phyloP scores from a whole-genome alignment of 2,113 vertebrate species.

The Gambusia holbrooki region DNA sequence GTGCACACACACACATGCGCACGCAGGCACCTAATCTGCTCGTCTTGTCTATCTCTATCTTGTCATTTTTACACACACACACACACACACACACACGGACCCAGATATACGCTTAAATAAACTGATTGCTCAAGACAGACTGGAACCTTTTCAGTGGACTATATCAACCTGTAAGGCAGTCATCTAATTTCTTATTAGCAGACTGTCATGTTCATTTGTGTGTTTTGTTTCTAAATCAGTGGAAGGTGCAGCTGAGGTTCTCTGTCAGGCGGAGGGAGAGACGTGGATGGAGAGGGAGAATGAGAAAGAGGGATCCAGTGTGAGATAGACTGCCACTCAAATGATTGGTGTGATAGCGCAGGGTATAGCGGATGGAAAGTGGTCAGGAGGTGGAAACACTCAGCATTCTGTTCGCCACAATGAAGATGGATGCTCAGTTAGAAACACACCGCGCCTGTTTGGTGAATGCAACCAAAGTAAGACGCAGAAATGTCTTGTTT shows the following conservation, averaged over 20 bases:
- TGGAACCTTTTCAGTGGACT: constrained; percentile 38
- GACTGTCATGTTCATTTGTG: constrained; percentile 37
- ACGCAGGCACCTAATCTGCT: constrained; percentile 8
- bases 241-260: constrained; percentile 13
- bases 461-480: not conserved
- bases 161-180: constrained; percentile 42
- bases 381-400: constrained; percentile 15
- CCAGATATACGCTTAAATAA: constrained; percentile 43
- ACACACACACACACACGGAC: constrained; percentile 14
- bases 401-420: not conserved
- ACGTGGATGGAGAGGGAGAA: constrained; percentile 20
- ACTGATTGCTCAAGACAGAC: constrained; percentile 44
- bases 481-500: no score
- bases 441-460: not conserved
- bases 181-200: constrained; percentile 50
- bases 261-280: not conserved
- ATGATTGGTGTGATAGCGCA: constrained; percentile 32
- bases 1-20: constrained; percentile 20
- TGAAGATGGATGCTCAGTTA: not conserved
- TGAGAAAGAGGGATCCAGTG: constrained; percentile 12
- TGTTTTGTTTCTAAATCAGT: constrained; percentile 33
- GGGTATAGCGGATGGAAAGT: not conserved
- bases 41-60: constrained; percentile 25
- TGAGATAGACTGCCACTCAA: constrained; percentile 26
- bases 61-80: constrained; percentile 27